Base-by-base conservation (phyloP, 2,888 invertebrate species). In the Heliconius aoede region DNA sequence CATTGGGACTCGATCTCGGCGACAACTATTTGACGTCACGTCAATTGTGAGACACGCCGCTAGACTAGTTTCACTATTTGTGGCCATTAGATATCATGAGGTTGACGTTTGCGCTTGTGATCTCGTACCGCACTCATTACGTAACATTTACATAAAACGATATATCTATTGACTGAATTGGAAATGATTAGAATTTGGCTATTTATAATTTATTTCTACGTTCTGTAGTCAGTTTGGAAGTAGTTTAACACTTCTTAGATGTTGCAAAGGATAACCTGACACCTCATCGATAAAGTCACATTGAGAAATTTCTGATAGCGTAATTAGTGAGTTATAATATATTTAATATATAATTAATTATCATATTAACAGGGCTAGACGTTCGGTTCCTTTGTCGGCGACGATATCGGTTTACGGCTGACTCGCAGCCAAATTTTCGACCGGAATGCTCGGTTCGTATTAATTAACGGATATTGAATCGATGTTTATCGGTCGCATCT, bases 381-480 rank as follows among this genome's bases (percentile, higher is more conserved):
- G 86, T 90, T 85, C 84, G 86, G 84, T 82, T 83, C 84, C 92
- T 94, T 94, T 94, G 94, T 93, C 94, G 94, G 94, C 89, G 83
- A 85, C 86, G 84, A 86, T 89, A 89, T 91, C 90, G 87, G 86
- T 89, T 89, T 90, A 90, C 88, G 87, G 88, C 90, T 91, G 92
- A 92, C 86, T 92, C 93, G 91, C 90, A 90, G 88, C 89, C 91
- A 86, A 90, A 90, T 90, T 89, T 90, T 90, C 88, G 87, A 86
- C 86, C 89, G 89, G 93, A 90, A 93, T 92, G 89, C 90, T 90
- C 88, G 90, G 89, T 88, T 90, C 88, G 93, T 92, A 93, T 94
- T 94, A 93, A 94, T 94, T 94, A 94, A 94, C 93, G 91, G 90
- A 92, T 93, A 92, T 94, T 91, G 92, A 93, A 94, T 91, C 90